Percentiles rank a stretch among this genome's conserved stretches.
These are phyloP conservation scores for Procavia capensis DNA, from an alignment of 2,113 vertebrate genomes.

Conservation along the genomic window DNA sequence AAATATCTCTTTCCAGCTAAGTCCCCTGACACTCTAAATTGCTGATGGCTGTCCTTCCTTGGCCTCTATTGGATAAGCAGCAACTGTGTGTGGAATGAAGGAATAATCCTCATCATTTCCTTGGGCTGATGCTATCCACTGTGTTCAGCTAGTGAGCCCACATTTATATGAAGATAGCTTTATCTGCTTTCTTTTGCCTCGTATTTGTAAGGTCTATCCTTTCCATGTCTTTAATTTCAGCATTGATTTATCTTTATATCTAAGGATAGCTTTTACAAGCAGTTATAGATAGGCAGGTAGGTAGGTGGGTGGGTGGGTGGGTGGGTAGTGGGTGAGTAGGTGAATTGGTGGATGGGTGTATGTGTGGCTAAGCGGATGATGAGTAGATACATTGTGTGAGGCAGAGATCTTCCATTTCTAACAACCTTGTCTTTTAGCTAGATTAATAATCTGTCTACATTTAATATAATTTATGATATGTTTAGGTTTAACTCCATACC, in stretches of 20 bases:
- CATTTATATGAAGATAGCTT: not conserved
- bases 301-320: no score
- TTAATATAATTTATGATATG: not conserved
- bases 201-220: not conserved
- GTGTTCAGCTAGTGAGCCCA: not conserved
- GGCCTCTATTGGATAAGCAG: not conserved
- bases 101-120: constrained; percentile 7
- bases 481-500: not conserved
- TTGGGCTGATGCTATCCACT: not conserved
- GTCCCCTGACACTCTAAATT: not conserved
- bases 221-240: not conserved
- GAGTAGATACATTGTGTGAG: no score
- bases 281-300: not conserved
- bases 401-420: not conserved
- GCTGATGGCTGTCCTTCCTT: not conserved
- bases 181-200: not conserved
- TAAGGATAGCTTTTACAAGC: not conserved
- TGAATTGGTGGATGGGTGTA: no score
- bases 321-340: no score
- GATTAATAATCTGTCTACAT: not conserved
- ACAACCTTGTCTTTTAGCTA: constrained; percentile 50
- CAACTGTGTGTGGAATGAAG: constrained; percentile 17
- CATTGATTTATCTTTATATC: not conserved
- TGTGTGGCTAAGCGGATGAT: no score
- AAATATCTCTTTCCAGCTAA: not conserved